Evolutionary conservation across 92 coral and sea anemone genomes (phyloP).

Genomic region (Desmophyllum pertusum): DNA sequence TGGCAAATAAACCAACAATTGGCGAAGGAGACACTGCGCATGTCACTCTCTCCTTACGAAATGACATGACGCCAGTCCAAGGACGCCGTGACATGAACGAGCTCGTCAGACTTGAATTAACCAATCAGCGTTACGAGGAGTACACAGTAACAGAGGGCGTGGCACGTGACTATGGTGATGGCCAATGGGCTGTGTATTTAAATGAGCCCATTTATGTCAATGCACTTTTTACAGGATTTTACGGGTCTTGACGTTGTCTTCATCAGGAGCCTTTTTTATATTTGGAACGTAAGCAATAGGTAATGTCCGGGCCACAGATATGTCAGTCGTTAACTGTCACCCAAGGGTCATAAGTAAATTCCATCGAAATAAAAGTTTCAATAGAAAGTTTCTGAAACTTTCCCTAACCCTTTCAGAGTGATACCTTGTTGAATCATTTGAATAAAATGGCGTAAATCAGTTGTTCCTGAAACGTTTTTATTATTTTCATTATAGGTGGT

Average conservation of each 20-base stretch:
- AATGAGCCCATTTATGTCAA: constrained; percentile 28
- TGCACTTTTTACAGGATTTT: constrained; percentile 58
- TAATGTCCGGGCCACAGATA: too few species aligned
- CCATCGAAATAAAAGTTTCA: too few species aligned
- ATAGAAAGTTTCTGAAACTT: too few species aligned
- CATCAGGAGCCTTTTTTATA: background rate
- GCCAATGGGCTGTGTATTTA: constrained; percentile 51
- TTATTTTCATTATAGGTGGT: too few species aligned
- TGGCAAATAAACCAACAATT: constrained; percentile 29
- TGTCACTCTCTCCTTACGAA: constrained; percentile 43
- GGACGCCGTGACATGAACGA: constrained; percentile 45
- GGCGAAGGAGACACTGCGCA: constrained; percentile 54
- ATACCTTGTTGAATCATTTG: too few species aligned
- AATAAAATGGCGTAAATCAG: too few species aligned
- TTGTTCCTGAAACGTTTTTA: too few species aligned
- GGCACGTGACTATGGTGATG: constrained; percentile 38
- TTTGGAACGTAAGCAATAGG: too few species aligned
- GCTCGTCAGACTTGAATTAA: constrained; percentile 43
- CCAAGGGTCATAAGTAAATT: too few species aligned
- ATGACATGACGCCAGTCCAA: constrained; percentile 44
- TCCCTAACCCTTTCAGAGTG: too few species aligned
- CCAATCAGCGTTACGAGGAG: constrained; percentile 26
- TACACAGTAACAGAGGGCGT: constrained; percentile 28
- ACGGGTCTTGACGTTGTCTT: constrained; percentile 12
- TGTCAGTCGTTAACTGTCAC: too few species aligned